Percentiles rank a stretch among this genome's conserved stretches.
Evolutionary conservation across 2,888 invertebrate species (phyloP).

Genomic region (Phragmatobia fuliginosa): DNA sequence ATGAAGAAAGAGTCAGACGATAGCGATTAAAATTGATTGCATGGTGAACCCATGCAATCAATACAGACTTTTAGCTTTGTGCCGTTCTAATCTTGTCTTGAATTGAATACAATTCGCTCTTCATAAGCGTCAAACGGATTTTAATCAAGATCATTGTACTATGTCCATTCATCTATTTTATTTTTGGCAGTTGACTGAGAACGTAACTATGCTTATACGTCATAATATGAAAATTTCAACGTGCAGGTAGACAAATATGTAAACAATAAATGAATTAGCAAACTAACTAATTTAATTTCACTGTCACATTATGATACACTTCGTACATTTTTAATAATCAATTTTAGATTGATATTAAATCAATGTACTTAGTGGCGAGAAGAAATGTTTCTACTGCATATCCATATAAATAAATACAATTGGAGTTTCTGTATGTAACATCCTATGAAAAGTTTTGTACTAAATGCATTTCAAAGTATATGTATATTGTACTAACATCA

Average conservation of each 20-base stretch:
- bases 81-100: conserved; percentile 33
- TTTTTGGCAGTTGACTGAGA: background rate
- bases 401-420: no score
- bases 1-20: conserved; percentile 33
- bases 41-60: no score
- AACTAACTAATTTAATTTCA: background rate
- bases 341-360: no score
- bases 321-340: background rate
- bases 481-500: no score
- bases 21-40: conserved; percentile 43
- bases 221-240: background rate
- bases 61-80: conserved; percentile 39
- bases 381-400: no score
- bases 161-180: background rate
- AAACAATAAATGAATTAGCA: background rate
- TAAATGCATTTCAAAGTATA: no score
- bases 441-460: no score
- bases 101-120: conserved; percentile 38
- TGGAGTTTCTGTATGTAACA: no score
- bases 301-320: background rate
- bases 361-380: no score
- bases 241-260: background rate
- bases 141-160: background rate
- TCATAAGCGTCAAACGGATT: conserved; percentile 21
- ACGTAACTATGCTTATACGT: background rate